Base-by-base conservation (phyloP, 2,113 vertebrate genomes). In the Pongo abelii region DNA sequence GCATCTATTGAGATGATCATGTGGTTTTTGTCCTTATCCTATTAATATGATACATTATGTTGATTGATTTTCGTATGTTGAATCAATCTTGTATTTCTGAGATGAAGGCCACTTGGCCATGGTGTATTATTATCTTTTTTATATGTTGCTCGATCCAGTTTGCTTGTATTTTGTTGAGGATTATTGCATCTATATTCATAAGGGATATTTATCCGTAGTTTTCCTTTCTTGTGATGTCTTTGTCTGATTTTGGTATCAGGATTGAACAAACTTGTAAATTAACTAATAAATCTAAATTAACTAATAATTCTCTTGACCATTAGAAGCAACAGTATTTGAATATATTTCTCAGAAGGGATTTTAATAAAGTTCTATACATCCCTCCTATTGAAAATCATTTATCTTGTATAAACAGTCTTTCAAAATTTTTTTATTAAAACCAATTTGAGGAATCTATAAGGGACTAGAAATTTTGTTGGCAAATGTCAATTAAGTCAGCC, bases 371-470 rank as follows among this genome's bases (percentile, higher is more conserved):
- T 89, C 50, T 78, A 22, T 87, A 55, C 22, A 5, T 18, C 0
- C 7, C 11, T 30, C 13, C 32, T 52, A 46, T 22, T 89, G 43
- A 87, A 16, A 86, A 77, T 40, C 52, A 89, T 0, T 50, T 32
- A 32, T 94, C 23, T 23, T 87, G 38, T 35, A 79, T 93, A 83
- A 93, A 91, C 23, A 87, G 48, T 90, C 67, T 93, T 77, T 9
- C 35, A 55, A 43, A 40, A 3, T 69, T 67, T 92, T 43, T 97
- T 75, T 18, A 81, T 78, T 90, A 81, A 94, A 94, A 92, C 40
- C 43, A 93, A 27, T 46, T 89, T 69, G 89, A 96, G 16, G 72
- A 94, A 38, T 59, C 79, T 81, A 3, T 67, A 27, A 92, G 81
- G 67, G 40, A 59, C 43, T 91, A 69, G 52, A 80, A 92, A 89